A percentile compares a stretch with the other conserved stretches of the same genome.
phyloP scores from a whole-genome alignment of 2,797 vertebrate genomes.

The Xerus rutilus region DNA sequence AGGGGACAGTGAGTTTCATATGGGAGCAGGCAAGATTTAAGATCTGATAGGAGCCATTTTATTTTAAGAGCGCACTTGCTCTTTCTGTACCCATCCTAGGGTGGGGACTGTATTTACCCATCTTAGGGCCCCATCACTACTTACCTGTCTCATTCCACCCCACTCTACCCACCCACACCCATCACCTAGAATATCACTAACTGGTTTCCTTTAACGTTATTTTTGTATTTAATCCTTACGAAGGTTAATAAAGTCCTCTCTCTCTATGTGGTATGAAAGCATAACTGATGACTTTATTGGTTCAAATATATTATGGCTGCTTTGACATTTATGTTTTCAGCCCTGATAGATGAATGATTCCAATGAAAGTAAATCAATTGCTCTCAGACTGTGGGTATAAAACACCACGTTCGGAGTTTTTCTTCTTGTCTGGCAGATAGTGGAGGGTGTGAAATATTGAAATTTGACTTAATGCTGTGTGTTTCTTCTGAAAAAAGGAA shows the following conservation, averaged over 20 bases:
- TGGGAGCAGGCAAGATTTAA: not conserved
- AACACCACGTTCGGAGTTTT: slow-evolving; percentile 71
- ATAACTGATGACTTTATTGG: slow-evolving; percentile 86
- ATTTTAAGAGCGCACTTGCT: not conserved
- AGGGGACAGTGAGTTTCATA: not conserved
- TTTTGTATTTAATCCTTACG: slow-evolving; percentile 78
- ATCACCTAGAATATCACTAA: not conserved
- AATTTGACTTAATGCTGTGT: slow-evolving; percentile 69
- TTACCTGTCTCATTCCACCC: not conserved
- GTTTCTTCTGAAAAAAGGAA: slow-evolving; percentile 66
- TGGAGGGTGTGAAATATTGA: slow-evolving; percentile 79
- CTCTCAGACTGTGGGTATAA: slow-evolving; percentile 79
- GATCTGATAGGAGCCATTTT: not conserved
- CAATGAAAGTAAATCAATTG: slow-evolving; percentile 86
- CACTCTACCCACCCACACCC: not conserved
- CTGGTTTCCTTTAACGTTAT: slow-evolving; percentile 70
- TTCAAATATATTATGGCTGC: slow-evolving; percentile 84
- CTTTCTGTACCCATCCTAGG: not conserved
- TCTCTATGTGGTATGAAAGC: slow-evolving; percentile 71
- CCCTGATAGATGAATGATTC: slow-evolving; percentile 86
- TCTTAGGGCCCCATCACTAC: not conserved
- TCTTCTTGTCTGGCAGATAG: slow-evolving; percentile 74
- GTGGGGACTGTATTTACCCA: too few species aligned
- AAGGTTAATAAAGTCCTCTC: slow-evolving; percentile 82
- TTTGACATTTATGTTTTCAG: slow-evolving; percentile 88